Evolutionary conservation across 1,140 invertebrate genomes (phyloP).

Genomic region (Macrobrachium rosenbergii): DNA sequence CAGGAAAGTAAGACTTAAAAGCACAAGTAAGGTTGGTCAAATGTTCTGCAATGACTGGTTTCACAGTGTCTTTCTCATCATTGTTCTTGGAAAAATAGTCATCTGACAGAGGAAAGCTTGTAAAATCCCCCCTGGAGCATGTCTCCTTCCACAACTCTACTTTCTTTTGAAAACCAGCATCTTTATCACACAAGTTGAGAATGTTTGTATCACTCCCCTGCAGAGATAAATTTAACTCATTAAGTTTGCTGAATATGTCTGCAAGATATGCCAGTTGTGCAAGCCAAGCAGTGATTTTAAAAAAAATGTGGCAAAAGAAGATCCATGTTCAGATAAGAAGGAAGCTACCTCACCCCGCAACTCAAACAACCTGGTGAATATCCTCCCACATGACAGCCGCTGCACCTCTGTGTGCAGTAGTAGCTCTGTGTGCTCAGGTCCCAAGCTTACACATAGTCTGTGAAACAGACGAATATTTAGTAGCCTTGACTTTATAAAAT

Average conservation of each 20-base stretch:
- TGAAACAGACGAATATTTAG: constrained; percentile 10
- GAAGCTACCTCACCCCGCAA: too few relatives aligned
- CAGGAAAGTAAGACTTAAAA: too few relatives aligned
- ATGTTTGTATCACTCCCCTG: not conserved
- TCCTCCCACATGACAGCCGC: not conserved
- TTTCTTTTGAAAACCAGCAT: constrained; percentile 6
- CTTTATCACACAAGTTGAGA: not conserved
- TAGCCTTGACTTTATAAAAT: constrained; percentile 28
- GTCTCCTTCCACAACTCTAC: constrained; percentile 10
- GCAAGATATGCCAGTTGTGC: not conserved
- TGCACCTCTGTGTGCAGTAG: constrained; percentile 18
- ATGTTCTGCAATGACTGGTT: too few relatives aligned
- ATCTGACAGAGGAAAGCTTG: not conserved
- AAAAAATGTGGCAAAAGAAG: too few relatives aligned
- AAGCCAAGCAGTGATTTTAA: not conserved
- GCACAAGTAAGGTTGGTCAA: too few relatives aligned
- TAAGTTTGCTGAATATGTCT: constrained; percentile 6
- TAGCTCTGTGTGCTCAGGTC: not conserved
- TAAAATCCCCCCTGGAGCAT: not conserved
- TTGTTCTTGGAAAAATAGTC: too few relatives aligned
- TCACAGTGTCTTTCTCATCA: too few relatives aligned
- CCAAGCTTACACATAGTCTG: not conserved
- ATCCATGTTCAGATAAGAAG: too few relatives aligned
- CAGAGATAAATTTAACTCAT: constrained; percentile 25
- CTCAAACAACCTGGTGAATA: not conserved